Conservation (phyloP, 2,113 vertebrate genomes). For the Platichthys flesus region DNA sequence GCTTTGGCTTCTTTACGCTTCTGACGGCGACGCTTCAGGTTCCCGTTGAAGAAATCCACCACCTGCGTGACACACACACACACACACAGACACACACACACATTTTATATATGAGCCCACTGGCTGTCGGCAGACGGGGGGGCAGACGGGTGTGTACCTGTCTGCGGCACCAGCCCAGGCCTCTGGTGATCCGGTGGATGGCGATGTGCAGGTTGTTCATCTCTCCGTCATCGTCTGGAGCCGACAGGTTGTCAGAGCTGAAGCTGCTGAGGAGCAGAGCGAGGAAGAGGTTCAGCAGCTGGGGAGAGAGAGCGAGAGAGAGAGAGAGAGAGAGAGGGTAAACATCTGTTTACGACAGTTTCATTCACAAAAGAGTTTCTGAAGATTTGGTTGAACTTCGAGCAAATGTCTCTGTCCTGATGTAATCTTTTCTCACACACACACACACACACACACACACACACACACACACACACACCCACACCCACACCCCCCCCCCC, state of each 20-base stretch:
- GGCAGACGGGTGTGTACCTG: conserved; percentile 50
- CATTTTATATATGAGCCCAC: background rate
- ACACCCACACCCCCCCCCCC: no score
- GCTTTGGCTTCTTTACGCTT: conserved; percentile 87
- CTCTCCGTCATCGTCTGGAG: conserved; percentile 94
- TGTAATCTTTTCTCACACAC: no score
- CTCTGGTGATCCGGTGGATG: conserved; percentile 90
- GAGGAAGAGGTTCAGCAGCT: conserved; percentile 98
- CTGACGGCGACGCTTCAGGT: conserved; percentile 84
- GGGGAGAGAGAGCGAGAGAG: conserved; percentile 4
- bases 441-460: no score
- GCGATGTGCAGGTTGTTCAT: conserved; percentile 98
- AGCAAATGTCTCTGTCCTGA: no score
- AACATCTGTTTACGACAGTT: no score
- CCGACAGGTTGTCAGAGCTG: conserved; percentile 94
- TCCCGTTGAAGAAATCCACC: conserved; percentile 89
- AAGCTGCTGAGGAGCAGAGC: conserved; percentile 97
- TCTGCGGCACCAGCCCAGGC: conserved; percentile 83
- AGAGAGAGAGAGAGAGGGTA: background rate
- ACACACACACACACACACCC: no score
- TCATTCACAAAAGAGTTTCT: no score
- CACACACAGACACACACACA: conserved; percentile 12
- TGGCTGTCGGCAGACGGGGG: background rate
- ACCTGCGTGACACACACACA: conserved; percentile 53
- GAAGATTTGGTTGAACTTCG: no score